phyloP scores from a whole-genome alignment of 2,797 vertebrate species.

The Staurois parvus region DNA sequence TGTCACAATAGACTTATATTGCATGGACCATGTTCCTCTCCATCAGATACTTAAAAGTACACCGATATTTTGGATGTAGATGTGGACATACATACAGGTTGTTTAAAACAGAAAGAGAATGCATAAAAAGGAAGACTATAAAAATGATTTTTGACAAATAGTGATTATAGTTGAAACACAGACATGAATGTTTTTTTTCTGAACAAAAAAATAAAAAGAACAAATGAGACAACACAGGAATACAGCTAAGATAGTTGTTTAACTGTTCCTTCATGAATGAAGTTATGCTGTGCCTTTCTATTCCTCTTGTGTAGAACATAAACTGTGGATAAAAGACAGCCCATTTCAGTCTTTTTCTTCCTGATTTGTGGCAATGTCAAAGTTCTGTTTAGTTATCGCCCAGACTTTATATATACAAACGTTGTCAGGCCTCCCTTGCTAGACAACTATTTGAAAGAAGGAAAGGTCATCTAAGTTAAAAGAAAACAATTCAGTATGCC shows the following conservation, averaged over 20 bases:
- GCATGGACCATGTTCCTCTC: no score
- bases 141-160: no score
- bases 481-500: conserved; percentile 33
- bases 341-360: conserved; percentile 2
- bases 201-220: not conserved
- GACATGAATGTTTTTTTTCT: no score
- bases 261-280: not conserved
- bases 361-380: conserved; percentile 5
- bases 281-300: not conserved
- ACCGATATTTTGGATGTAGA: no score
- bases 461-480: conserved; percentile 43
- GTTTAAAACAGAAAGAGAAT: no score
- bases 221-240: not conserved
- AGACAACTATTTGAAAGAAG: conserved; percentile 24
- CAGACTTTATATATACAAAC: conserved; percentile 18
- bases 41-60: no score
- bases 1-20: no score
- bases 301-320: not conserved
- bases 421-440: conserved; percentile 20
- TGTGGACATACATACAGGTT: no score
- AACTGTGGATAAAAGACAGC: not conserved
- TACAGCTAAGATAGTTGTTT: not conserved
- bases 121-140: no score
- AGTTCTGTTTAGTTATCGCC: conserved; percentile 28
- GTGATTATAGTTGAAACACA: no score